Percentiles rank a stretch among this genome's conserved stretches.
Conservation (phyloP, 2,113 vertebrate genomes). For the Embiotoca jacksoni region DNA sequence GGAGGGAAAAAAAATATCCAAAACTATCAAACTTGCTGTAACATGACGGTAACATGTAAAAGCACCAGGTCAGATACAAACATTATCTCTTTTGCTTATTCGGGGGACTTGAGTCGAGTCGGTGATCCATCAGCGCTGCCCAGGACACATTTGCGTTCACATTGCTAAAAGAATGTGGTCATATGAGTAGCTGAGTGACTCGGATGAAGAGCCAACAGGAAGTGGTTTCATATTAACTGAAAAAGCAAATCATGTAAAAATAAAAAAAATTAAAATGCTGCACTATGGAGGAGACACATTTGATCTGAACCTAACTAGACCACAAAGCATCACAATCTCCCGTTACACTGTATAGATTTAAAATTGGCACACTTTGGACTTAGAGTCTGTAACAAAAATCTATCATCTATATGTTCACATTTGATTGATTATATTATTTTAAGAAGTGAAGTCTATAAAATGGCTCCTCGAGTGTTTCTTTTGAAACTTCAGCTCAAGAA, state of each 20-base stretch:
- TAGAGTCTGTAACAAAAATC: background rate
- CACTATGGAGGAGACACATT: background rate
- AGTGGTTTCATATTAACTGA: background rate
- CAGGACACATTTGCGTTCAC: no score
- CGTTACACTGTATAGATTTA: background rate
- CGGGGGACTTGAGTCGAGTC: no score
- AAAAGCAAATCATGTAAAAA: no score
- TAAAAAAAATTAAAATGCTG: background rate
- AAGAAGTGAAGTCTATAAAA: background rate
- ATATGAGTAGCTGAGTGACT: background rate
- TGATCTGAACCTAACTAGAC: background rate
- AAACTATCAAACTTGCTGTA: no score
- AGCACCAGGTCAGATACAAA: no score
- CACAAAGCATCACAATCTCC: background rate
- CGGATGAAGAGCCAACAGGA: background rate
- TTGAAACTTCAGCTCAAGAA: background rate
- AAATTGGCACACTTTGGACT: constrained; percentile 37
- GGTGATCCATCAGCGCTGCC: no score
- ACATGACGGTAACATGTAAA: no score
- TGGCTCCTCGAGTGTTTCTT: background rate
- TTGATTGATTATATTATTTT: constrained; percentile 8
- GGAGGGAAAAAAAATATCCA: no score
- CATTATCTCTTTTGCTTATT: no score
- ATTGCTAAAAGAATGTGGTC: no score
- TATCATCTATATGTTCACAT: constrained; percentile 7